Evolutionary conservation across 2,797 vertebrate species (phyloP).

Genomic region (Paedocypris micromegethes): DNA sequence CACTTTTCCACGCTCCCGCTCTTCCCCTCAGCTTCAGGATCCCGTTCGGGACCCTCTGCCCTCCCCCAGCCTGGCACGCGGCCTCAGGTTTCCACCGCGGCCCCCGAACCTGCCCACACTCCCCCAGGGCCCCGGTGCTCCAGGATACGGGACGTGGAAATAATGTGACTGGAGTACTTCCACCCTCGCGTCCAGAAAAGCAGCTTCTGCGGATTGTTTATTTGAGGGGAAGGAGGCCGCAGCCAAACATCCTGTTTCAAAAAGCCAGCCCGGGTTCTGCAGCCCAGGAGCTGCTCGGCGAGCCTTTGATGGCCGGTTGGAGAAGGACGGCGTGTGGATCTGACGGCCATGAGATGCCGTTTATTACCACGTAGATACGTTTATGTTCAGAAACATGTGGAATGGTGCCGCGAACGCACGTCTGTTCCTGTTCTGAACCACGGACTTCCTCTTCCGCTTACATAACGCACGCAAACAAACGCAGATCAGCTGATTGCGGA

Average conservation of each 20-base stretch:
- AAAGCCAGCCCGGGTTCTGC: constrained; percentile 71
- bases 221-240: constrained; percentile 86
- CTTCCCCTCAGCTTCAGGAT: constrained; percentile 29
- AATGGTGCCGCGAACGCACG: constrained; percentile 40
- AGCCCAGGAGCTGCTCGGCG: constrained; percentile 64
- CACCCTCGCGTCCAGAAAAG: constrained; percentile 77
- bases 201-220: constrained; percentile 87
- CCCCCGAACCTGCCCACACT: constrained; percentile 59
- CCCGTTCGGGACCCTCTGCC: constrained; percentile 22
- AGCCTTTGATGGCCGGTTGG: constrained; percentile 63
- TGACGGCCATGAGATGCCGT: not conserved
- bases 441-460: constrained; percentile 71
- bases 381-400: too few species aligned
- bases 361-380: too few species aligned
- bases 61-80: constrained; percentile 58
- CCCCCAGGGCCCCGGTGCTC: constrained; percentile 59
- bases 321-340: constrained; percentile 18
- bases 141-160: constrained; percentile 75
- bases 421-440: constrained; percentile 69
- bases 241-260: constrained; percentile 91
- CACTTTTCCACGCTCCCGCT: constrained; percentile 20
- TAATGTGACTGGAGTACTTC: constrained; percentile 71
- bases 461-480: constrained; percentile 58
- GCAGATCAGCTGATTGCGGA: constrained; percentile 31
- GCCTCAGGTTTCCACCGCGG: constrained; percentile 72